A percentile compares a stretch with the other conserved stretches of the same genome.
These are phyloP conservation scores for Drosophila colorata DNA, from an alignment of 2,888 invertebrate species.

Conservation along the genomic window DNA sequence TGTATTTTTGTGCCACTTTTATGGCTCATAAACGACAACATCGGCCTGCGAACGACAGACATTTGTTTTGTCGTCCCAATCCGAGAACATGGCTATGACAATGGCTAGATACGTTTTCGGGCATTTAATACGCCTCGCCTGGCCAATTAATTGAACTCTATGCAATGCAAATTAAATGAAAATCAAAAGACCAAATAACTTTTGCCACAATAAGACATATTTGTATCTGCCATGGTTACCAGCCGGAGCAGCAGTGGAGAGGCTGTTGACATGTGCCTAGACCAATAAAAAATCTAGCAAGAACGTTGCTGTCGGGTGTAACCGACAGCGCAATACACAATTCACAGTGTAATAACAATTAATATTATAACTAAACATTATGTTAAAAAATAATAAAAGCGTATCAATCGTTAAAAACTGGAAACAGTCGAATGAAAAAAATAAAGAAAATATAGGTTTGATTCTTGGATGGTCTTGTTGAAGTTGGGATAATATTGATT, in stretches of 20 bases:
- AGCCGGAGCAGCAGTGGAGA: not conserved
- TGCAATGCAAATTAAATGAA: slow-evolving; percentile 59
- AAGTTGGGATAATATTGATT: too few species aligned
- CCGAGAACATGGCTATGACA: slow-evolving; percentile 8
- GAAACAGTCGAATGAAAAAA: too few species aligned
- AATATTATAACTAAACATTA: too few species aligned
- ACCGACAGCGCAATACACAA: too few species aligned
- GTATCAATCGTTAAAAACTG: too few species aligned
- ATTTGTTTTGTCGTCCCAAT: slow-evolving; percentile 46
- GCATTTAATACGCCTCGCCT: slow-evolving; percentile 18
- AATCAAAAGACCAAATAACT: slow-evolving; percentile 27
- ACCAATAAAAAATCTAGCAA: not conserved
- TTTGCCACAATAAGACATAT: slow-evolving; percentile 7
- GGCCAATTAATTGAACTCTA: slow-evolving; percentile 59
- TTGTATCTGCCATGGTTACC: not conserved
- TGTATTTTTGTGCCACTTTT: slow-evolving; percentile 49
- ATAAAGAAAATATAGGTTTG: too few species aligned
- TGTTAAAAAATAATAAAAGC: slow-evolving; percentile 8
- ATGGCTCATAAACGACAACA: slow-evolving; percentile 65
- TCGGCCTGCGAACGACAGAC: slow-evolving; percentile 57
- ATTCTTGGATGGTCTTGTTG: too few species aligned
- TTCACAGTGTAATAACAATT: too few species aligned
- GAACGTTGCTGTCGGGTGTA: too few species aligned
- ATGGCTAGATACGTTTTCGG: slow-evolving; percentile 22
- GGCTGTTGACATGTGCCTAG: slow-evolving; percentile 27